Base-by-base conservation (phyloP, 2,113 vertebrate species). In the Lampris megalopsis region DNA sequence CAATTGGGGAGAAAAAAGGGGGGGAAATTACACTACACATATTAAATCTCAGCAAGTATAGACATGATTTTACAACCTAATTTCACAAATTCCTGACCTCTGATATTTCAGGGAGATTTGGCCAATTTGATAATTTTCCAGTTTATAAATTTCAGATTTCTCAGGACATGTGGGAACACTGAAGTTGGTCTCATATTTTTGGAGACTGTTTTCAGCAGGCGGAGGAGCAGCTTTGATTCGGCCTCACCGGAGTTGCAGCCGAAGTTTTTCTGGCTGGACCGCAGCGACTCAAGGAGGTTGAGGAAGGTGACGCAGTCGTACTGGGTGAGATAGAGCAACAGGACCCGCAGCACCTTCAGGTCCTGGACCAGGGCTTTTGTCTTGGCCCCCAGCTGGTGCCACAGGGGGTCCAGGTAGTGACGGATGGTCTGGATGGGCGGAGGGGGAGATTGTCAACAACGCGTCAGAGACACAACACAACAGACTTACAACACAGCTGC, bases 221-320 rank as follows among this genome's bases (percentile, higher is more conserved):
- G 70, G 36, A 9, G 4, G 63, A 67, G 6, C 43, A 0, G 24
- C 4, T 8, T 77, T 7, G 24, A 9, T 35, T 7, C 35, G 41
- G 45, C 40, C 84, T 73, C 84, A 99, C 98, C 98, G 90, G 98
- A 97, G 91, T 98, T 99, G 77, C 96, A 96, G 82, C 97, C 98
- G 83, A 99, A 99, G 72, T 88, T 95, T 88, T 98, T 99, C 85
- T 99, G 97, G 64, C 96, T 97, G 66, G 96, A 95, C 90, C 91
- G 96, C 77, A 99, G 93, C 4, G 98, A 99, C 86, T 99, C 97
- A 10, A 99, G 93, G 62, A 99, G 96, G 79, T 97, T 96, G 69
- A 99, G 96, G 90, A 99, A 99, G 36, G 98, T 99, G 81, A 99
- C 94, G 49, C 97, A 98, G 81, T 98, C 98, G 10, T 99, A 99